A percentile compares a stretch with the other conserved stretches of the same genome.
Conservation (phyloP, 1,140 invertebrate genomes). For the Aphelinus certus region DNA sequence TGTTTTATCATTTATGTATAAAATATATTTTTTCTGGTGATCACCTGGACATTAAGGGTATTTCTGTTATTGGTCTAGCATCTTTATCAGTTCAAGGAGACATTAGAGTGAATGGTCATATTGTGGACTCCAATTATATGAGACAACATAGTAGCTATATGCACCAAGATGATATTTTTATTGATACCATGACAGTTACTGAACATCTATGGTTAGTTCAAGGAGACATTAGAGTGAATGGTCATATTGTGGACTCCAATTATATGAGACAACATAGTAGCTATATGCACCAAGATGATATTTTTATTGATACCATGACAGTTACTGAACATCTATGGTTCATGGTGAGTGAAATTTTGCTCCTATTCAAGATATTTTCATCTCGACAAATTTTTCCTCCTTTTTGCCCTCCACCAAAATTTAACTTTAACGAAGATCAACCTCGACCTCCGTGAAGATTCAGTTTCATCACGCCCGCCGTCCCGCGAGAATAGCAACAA, state of each 20-base stretch:
- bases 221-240: slow-evolving; percentile 81
- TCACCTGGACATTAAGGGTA: too few species aligned
- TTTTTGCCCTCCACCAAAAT: too few species aligned
- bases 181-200: slow-evolving; percentile 84
- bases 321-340: slow-evolving; percentile 90
- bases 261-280: slow-evolving; percentile 86
- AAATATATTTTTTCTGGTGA: too few species aligned
- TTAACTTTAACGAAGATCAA: too few species aligned
- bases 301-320: slow-evolving; percentile 88
- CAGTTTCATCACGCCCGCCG: too few species aligned
- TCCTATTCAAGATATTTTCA: too few species aligned
- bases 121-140: slow-evolving; percentile 75
- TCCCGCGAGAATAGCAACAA: too few species aligned
- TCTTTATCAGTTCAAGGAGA: slow-evolving; percentile 79
- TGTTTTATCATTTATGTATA: too few species aligned
- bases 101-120: slow-evolving; percentile 76
- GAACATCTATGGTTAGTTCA: slow-evolving; percentile 90
- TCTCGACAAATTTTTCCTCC: too few species aligned
- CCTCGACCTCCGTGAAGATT: too few species aligned
- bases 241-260: slow-evolving; percentile 69
- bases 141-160: slow-evolving; percentile 89
- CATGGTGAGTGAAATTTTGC: slow-evolving; percentile 71
- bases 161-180: slow-evolving; percentile 93
- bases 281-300: slow-evolving; percentile 94
- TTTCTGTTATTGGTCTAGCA: slow-evolving; percentile 61